Evolutionary conservation across 2,113 vertebrate species (phyloP), one percentile per base, ranked within the genome.

Genomic region (Melanotaenia duboulayi): DNA sequence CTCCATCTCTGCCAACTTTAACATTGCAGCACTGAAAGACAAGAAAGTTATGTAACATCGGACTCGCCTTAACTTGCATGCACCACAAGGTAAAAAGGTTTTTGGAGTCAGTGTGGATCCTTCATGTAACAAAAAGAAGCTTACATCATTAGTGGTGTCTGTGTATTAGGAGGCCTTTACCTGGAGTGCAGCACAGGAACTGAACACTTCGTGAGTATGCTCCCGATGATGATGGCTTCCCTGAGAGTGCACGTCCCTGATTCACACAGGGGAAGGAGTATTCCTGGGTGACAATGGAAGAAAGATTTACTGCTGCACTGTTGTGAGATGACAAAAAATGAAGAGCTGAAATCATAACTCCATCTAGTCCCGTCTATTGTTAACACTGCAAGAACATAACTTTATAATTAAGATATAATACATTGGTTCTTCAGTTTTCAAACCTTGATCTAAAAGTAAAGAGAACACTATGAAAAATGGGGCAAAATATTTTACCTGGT

Each of bases 121-220:
- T 44, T 42, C 20, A 23, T 7, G 4, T 1, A 23, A 66, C 3
- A 1, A 51, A n/a, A 12, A 46, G 7, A 60, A 19, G 61, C 28
- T 42, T 23, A 52, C n/a, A 4, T 46, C 49, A 52, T 48, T 24
- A n/a, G 19, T 11, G 16, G 40, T 12, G 2, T n/a, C 42, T 37
- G 4, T 46, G 12, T 6, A 20, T 60, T 35, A 32, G 42, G 51
- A 76, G 65, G 50, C n/a, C 51, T 76, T 48, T 91, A 99, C 98
- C 98, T 99, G 81, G 97, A 97, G 87, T 99, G 96, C 49, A 99
- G 94, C 14, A 99, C 97, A 0, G 98, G 97, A 81, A 99, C 96
- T 23, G 98, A 99, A 84, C 97, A 99, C 85, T 97, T 97, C 52
- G 93, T 95, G 72, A 99, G 91, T 84, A 99, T 96, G 94, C 98